phyloP scores from a whole-genome alignment of 2,797 vertebrate species.

The Gila robusta region DNA sequence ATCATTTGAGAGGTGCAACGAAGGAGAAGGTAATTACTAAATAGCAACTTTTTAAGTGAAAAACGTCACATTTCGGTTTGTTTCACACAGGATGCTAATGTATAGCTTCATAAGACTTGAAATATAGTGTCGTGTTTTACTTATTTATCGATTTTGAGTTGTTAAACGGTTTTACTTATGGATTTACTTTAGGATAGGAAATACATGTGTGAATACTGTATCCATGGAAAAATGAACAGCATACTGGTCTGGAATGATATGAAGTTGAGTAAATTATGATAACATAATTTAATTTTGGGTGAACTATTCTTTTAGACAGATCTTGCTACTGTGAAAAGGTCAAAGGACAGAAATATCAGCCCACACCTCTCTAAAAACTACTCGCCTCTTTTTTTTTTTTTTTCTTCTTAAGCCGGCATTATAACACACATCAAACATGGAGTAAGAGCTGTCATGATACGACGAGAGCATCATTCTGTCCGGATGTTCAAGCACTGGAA shows the following conservation, averaged over 20 bases:
- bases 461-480: neutral
- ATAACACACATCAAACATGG: conserved; percentile 13
- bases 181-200: neutral
- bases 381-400: neutral
- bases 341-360: neutral
- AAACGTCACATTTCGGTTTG: neutral
- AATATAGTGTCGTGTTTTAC: neutral
- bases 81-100: neutral
- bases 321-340: neutral
- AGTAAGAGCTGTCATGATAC: conserved; percentile 17
- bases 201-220: neutral
- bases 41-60: neutral
- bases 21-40: too few relatives aligned
- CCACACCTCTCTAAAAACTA: neutral
- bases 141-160: neutral
- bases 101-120: neutral
- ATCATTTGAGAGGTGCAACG: too few relatives aligned
- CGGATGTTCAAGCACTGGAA: conserved; percentile 7
- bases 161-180: neutral
- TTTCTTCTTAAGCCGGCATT: neutral
- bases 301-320: neutral
- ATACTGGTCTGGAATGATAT: neutral
- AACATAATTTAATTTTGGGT: neutral
- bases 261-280: neutral
- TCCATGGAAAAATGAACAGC: neutral